Conservation (phyloP, 2,888 invertebrate genomes). For the Thalpophila matura region DNA sequence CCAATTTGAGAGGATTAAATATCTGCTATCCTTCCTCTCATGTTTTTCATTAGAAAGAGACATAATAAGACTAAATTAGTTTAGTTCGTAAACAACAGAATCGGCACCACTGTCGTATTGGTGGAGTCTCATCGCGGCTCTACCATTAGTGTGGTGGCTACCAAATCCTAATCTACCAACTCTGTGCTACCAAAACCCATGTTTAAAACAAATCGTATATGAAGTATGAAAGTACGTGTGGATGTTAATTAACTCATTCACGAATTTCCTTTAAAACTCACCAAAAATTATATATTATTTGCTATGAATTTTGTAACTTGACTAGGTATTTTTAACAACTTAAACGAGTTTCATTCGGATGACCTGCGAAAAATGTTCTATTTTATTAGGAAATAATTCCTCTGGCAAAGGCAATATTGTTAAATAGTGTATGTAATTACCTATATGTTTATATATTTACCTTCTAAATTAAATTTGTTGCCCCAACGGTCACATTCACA, state of each 20-base stretch:
- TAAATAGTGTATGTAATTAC: too few species aligned
- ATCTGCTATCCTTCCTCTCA: too few species aligned
- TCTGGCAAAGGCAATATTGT: neutral
- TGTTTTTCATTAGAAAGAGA: too few species aligned
- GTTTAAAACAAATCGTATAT: constrained; percentile 50
- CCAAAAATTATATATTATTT: constrained; percentile 76
- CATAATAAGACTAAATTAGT: too few species aligned
- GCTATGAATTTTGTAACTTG: constrained; percentile 73
- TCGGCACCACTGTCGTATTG: too few species aligned
- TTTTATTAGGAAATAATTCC: constrained; percentile 47
- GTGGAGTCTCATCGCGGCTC: too few species aligned
- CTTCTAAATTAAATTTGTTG: constrained; percentile 95
- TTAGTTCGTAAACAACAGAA: too few species aligned
- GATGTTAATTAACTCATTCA: constrained; percentile 56
- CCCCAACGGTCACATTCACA: constrained; percentile 97
- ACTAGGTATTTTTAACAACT: constrained; percentile 78
- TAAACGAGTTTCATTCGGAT: constrained; percentile 82
- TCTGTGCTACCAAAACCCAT: constrained; percentile 68
- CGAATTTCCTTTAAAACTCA: constrained; percentile 72
- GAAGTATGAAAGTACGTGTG: constrained; percentile 46
- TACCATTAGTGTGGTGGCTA: constrained; percentile 53
- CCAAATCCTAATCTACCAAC: constrained; percentile 53
- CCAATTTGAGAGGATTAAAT: too few species aligned
- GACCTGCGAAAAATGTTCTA: constrained; percentile 82
- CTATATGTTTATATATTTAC: constrained; percentile 82